Evolutionary conservation across 2,113 vertebrate species (phyloP).

Genomic region (Erpornis zantholeuca): DNA sequence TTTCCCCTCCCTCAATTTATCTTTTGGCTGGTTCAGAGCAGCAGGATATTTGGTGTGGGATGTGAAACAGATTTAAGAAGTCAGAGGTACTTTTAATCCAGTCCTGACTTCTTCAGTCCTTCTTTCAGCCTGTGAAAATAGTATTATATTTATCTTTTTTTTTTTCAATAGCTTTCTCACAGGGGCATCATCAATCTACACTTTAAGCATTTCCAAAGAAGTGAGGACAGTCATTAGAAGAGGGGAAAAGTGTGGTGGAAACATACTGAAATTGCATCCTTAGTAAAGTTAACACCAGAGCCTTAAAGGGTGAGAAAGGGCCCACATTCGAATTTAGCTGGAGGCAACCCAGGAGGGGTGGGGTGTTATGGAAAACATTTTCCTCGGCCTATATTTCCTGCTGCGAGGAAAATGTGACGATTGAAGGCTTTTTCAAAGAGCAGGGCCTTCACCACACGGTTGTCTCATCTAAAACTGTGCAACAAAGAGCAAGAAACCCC

Average conservation of each 20-base stretch:
- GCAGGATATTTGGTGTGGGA: constrained; percentile 2
- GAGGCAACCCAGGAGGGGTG: background rate
- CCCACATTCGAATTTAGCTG: background rate
- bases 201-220: background rate
- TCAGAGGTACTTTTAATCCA: background rate
- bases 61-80: background rate
- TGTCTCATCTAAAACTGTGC: background rate
- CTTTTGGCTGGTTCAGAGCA: background rate
- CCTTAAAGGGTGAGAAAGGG: background rate
- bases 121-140: background rate
- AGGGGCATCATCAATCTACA: background rate
- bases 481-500: background rate
- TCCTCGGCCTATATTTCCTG: background rate
- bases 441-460: background rate
- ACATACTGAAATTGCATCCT: background rate
- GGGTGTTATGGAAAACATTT: background rate
- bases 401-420: background rate
- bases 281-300: background rate
- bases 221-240: background rate
- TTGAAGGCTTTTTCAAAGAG: background rate
- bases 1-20: background rate
- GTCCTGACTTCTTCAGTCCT: background rate
- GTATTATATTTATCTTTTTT: background rate
- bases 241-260: background rate
- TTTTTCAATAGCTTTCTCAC: background rate